Percentiles rank a stretch among this genome's conserved stretches.
Conservation (phyloP, 2,797 vertebrate species). For the Spinus olivaceus region DNA sequence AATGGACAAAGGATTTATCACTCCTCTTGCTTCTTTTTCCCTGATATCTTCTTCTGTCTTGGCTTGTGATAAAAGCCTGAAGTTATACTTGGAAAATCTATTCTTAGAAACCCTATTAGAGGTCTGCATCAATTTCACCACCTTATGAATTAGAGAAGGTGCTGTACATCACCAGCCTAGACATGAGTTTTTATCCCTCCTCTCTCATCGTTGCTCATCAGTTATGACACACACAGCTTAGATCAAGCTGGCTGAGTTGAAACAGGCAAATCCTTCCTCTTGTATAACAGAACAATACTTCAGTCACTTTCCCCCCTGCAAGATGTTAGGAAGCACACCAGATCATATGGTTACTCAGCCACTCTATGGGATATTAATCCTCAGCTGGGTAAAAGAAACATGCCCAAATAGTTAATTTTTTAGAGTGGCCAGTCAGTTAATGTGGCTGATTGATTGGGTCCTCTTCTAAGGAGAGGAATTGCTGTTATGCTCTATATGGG, state of each 20-base stretch:
- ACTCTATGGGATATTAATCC: background rate
- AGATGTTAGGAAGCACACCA: background rate
- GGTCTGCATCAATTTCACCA: background rate
- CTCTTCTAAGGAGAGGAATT: background rate
- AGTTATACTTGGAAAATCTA: conserved; percentile 24
- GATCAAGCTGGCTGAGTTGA: background rate
- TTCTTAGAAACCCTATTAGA: conserved; percentile 38
- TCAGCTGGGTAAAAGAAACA: background rate
- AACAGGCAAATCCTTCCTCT: background rate
- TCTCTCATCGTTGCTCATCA: background rate
- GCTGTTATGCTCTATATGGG: background rate
- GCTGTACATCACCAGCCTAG: background rate
- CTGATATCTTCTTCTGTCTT: background rate
- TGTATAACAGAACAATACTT: background rate
- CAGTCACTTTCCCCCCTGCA: background rate
- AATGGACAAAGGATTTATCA: background rate
- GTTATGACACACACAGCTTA: background rate
- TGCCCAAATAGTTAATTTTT: background rate
- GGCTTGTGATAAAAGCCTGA: background rate
- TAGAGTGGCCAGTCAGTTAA: background rate
- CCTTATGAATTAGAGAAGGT: background rate
- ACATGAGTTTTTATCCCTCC: background rate
- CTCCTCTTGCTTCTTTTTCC: background rate
- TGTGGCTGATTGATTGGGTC: background rate
- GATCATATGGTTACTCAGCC: background rate